A percentile compares a stretch with the other conserved stretches of the same genome.
Evolutionary conservation across 2,888 invertebrate genomes (phyloP).

Genomic region (Tenthredo notha): DNA sequence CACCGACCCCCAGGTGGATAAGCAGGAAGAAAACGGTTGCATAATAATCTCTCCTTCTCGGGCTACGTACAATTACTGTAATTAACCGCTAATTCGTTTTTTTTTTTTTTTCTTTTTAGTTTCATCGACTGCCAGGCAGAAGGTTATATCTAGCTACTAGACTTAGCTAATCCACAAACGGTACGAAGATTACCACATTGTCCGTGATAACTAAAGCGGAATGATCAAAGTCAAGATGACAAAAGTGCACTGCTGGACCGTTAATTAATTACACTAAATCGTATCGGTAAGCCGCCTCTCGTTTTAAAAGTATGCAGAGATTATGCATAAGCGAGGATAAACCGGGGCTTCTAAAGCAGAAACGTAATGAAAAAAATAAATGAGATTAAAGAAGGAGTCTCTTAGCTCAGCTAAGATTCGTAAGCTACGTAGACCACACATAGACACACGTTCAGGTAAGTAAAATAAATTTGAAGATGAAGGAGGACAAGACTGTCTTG

Average conservation of each 20-base stretch:
- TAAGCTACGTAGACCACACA: not conserved
- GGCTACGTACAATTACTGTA: conserved; percentile 32
- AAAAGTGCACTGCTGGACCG: not conserved
- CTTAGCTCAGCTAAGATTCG: not conserved
- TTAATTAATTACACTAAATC: conserved; percentile 44
- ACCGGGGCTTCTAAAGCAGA: not conserved
- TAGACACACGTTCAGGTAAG: not conserved
- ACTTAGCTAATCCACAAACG: conserved; percentile 11
- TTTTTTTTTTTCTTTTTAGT: conserved; percentile 6
- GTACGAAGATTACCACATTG: conserved; percentile 41
- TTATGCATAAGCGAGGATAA: conserved; percentile 17
- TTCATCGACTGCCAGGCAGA: conserved; percentile 5
- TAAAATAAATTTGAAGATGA: conserved; percentile 12
- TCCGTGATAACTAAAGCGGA: conserved; percentile 23
- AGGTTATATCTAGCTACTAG: not conserved
- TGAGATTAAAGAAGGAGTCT: not conserved
- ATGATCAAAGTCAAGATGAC: conserved; percentile 33
- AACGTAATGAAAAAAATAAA: conserved; percentile 6
- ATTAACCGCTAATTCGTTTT: conserved; percentile 43
- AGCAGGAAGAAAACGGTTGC: conserved; percentile 39
- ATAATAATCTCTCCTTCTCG: conserved; percentile 21
- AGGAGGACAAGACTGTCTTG: not conserved
- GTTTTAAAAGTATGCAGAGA: conserved; percentile 23
- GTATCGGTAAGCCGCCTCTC: conserved; percentile 12
- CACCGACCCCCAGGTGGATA: conserved; percentile 27